Base-by-base conservation (phyloP, 2,888 invertebrate genomes). In the Microctonus hyperodae region DNA sequence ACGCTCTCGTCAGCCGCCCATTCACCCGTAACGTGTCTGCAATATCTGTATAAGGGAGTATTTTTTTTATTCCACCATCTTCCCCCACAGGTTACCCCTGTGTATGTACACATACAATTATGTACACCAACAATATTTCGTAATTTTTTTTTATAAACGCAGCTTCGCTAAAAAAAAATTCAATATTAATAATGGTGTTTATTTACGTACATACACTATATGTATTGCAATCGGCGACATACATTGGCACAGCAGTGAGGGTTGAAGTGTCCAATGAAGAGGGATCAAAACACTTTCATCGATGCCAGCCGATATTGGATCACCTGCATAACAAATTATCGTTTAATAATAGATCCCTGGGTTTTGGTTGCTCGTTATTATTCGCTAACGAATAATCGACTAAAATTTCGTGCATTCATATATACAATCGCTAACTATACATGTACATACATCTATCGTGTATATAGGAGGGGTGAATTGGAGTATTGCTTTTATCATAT, bases 1-100 rank as follows among this genome's bases (percentile, higher is more conserved):
- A 78, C 75, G 74, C 79, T 76, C 81, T 79, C 76, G 83, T 83
- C 83, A 83, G 77, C 74, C 71, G 79, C 73, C 78, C 80, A 79
- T 75, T 80, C 80, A 78, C 65, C 82, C 80, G 82, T 80, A 73
- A 81, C 64, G 59, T 37, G 65, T 64, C 64, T 63, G 53, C 59
- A 69, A 53, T 51, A 55, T 40, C 50, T 63, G 71, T 7, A 66
- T 67, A 70, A 68, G 70, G 57, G 68, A 37, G 66, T 66, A 64
- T 67, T 65, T 67, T 69, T 65, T 66, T 48, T 37, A 28, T 50
- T 60, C 65, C 40, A n/a, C 20, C 31, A 16, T 64, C 13, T 35
- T 35, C 61, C 20, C 28, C 59, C 60, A 64, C 3, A 2, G 20
- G 44, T 44, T 44, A 44, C 7, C 56, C 57, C 25, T 57, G 37